Evolutionary conservation across 1,140 invertebrate genomes (phyloP).

Genomic region (Temnothorax nylanderi): DNA sequence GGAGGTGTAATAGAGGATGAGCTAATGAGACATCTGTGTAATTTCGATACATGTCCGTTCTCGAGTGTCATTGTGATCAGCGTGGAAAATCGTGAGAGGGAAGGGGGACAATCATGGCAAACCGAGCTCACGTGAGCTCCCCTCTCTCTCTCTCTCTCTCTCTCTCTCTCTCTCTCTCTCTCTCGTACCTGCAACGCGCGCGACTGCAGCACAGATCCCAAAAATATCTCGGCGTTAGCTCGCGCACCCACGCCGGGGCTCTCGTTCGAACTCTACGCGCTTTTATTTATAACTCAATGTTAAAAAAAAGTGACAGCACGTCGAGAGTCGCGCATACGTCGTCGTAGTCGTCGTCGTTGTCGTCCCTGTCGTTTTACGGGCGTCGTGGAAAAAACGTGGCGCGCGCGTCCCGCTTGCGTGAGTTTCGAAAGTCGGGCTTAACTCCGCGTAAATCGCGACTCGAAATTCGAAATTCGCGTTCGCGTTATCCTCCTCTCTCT

Average conservation of each 20-base stretch:
- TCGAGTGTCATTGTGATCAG: constrained; percentile 14
- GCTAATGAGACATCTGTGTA: constrained; percentile 30
- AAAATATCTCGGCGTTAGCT: constrained; percentile 56
- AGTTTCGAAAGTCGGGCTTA: constrained; percentile 57
- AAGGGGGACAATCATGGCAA: neutral
- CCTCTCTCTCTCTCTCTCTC: neutral
- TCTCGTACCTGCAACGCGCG: constrained; percentile 26
- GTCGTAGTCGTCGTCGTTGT: constrained; percentile 5
- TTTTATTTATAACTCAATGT: constrained; percentile 58
- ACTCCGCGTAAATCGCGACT: constrained; percentile 72
- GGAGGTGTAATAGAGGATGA: neutral
- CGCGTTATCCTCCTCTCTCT: neutral
- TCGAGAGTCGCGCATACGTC: constrained; percentile 20
- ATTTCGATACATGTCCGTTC: constrained; percentile 7
- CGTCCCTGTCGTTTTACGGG: neutral
- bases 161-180: no score
- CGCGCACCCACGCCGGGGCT: constrained; percentile 46
- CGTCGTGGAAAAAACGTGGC: constrained; percentile 2
- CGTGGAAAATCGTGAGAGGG: neutral
- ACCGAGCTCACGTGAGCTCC: neutral
- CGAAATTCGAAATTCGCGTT: constrained; percentile 35
- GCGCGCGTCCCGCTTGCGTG: constrained; percentile 19
- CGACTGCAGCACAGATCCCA: constrained; percentile 43
- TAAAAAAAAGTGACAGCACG: constrained; percentile 43
- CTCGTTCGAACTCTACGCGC: constrained; percentile 42